phyloP scores from a whole-genome alignment of 2,888 invertebrate species.

The Heliconius hortense region DNA sequence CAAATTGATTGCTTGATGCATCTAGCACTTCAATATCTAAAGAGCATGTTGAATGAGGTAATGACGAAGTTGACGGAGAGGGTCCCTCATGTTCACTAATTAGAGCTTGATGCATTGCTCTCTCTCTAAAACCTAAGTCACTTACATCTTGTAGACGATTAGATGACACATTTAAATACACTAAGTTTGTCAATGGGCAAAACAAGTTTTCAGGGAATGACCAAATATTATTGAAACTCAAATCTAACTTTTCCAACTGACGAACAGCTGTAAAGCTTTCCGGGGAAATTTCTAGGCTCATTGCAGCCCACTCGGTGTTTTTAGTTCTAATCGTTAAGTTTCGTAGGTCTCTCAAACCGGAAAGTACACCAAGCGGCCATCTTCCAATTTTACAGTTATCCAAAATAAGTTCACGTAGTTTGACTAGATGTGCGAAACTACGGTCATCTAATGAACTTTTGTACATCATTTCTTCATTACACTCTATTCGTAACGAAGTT shows the following conservation, averaged over 20 bases:
- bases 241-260: constrained; percentile 91
- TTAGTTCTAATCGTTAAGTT: constrained; percentile 93
- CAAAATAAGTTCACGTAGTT: constrained; percentile 89
- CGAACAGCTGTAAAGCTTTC: constrained; percentile 89
- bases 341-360: constrained; percentile 89
- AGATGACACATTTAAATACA: constrained; percentile 91
- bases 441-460: constrained; percentile 89
- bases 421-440: constrained; percentile 90
- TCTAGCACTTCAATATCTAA: constrained; percentile 92
- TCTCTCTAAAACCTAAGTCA: constrained; percentile 92
- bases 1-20: constrained; percentile 92
- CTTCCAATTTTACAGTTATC: constrained; percentile 93
- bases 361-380: constrained; percentile 90
- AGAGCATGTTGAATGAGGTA: constrained; percentile 84
- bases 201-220: constrained; percentile 92
- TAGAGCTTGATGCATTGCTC: constrained; percentile 84
- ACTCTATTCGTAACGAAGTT: constrained; percentile 89
- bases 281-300: constrained; percentile 90
- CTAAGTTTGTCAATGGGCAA: constrained; percentile 90
- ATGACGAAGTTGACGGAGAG: constrained; percentile 64
- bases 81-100: constrained; percentile 83
- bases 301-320: constrained; percentile 91
- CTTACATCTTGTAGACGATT: constrained; percentile 94
- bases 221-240: constrained; percentile 95
- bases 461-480: constrained; percentile 90